These are phyloP conservation scores for Didymodactylos carnosus DNA, from an alignment of 2,888 invertebrate genomes.

Conservation along the genomic window DNA sequence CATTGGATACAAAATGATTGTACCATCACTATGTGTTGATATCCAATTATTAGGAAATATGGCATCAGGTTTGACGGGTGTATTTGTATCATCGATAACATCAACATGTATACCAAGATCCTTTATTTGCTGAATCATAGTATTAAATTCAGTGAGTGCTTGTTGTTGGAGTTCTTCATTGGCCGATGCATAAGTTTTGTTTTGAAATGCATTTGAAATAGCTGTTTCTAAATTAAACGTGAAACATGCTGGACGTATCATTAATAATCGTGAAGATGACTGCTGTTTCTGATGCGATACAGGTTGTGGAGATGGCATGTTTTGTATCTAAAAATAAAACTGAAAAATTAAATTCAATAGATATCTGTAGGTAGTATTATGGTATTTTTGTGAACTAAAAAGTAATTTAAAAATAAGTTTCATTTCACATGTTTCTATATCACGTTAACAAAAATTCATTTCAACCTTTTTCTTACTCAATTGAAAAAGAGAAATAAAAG, in stretches of 20 bases:
- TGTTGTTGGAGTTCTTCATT: background rate
- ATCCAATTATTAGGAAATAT: slow-evolving; percentile 1
- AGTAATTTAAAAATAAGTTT: too few relatives aligned
- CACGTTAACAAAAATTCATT: too few relatives aligned
- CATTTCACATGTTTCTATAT: too few relatives aligned
- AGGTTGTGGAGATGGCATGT: too few relatives aligned
- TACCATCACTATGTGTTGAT: background rate
- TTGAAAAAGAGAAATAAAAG: too few relatives aligned
- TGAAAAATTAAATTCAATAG: too few relatives aligned
- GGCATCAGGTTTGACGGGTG: background rate
- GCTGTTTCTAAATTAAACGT: background rate
- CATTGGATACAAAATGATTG: background rate
- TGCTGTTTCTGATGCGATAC: too few relatives aligned
- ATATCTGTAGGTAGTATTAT: too few relatives aligned
- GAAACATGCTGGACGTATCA: background rate
- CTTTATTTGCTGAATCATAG: background rate
- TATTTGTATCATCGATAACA: background rate
- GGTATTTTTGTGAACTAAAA: too few relatives aligned
- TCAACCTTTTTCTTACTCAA: too few relatives aligned
- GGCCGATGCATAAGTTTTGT: background rate
- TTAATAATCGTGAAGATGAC: background rate
- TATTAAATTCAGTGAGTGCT: background rate
- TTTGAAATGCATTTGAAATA: background rate
- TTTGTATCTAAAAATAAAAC: too few relatives aligned
- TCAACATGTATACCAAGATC: background rate